Percentiles rank a stretch among this genome's conserved stretches.
phyloP scores from a whole-genome alignment of 2,888 invertebrate genomes.

The Scaptomyza flava region DNA sequence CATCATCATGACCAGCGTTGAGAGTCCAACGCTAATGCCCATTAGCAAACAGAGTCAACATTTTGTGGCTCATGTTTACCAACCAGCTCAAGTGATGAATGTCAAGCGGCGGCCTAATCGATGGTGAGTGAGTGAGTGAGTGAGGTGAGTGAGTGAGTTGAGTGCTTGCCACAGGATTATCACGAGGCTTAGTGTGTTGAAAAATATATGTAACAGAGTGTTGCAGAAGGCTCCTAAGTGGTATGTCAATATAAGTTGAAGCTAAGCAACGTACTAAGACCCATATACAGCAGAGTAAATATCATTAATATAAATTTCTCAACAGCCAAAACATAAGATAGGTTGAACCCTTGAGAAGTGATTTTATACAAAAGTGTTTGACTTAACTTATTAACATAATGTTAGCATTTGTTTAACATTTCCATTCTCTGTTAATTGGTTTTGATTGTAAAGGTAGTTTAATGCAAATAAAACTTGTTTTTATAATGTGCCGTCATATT shows the following conservation, averaged over 20 bases:
- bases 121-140: constrained; percentile 1
- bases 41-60: constrained; percentile 42
- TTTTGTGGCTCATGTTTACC: constrained; percentile 41
- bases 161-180: constrained; percentile 27
- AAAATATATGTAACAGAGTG: not conserved
- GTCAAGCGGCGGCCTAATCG: constrained; percentile 16
- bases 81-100: constrained; percentile 37
- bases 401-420: no score
- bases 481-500: not conserved
- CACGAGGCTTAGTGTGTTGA: constrained; percentile 9
- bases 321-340: not conserved
- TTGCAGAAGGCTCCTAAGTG: constrained; percentile 2
- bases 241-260: constrained; percentile 5
- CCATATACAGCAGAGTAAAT: not conserved
- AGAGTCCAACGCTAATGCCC: constrained; percentile 27
- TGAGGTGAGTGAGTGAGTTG: constrained; percentile 9
- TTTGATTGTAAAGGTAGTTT: no score
- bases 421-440: no score
- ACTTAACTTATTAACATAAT: no score
- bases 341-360: no score
- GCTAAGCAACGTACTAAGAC: not conserved
- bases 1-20: constrained; percentile 18
- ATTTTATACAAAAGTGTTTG: no score
- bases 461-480: not conserved
- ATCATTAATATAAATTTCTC: not conserved